Conservation (phyloP, 1,140 invertebrate species). For the Chrysopa pallens region DNA sequence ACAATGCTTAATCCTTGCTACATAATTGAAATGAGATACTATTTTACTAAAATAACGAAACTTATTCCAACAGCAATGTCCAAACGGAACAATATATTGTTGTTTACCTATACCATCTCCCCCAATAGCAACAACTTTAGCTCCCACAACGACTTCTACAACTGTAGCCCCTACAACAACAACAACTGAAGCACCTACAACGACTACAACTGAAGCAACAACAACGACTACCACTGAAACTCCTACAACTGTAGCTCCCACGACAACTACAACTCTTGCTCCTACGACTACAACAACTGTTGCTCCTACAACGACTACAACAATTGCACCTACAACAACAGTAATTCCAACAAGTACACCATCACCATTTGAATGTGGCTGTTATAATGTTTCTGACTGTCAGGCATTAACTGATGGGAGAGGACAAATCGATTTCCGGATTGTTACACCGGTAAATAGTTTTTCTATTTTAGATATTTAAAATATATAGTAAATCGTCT, state of each 20-base stretch:
- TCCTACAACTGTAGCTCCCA: neutral
- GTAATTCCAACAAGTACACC: no score
- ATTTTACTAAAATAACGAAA: no score
- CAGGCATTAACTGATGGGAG: slow-evolving; percentile 19
- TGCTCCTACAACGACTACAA: neutral
- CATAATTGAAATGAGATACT: no score
- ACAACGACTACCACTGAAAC: no score
- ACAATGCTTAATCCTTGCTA: no score
- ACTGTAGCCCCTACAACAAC: slow-evolving; percentile 1
- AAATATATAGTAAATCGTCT: no score
- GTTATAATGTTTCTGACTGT: no score
- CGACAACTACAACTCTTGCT: slow-evolving; percentile 3
- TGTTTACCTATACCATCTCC: no score
- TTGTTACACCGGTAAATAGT: slow-evolving; percentile 34
- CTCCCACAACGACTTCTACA: slow-evolving; percentile 2
- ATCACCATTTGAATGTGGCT: neutral
- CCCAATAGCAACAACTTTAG: slow-evolving; percentile 3
- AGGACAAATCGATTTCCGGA: slow-evolving; percentile 36
- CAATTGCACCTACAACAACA: slow-evolving; percentile 2
- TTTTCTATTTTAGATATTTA: no score
- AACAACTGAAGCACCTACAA: slow-evolving; percentile 2
- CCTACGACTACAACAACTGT: neutral
- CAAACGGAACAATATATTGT: no score
- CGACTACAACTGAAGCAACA: no score
- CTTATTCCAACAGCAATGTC: no score